Conservation (phyloP, 2,113 vertebrate genomes). For the Charadrius vociferus region DNA sequence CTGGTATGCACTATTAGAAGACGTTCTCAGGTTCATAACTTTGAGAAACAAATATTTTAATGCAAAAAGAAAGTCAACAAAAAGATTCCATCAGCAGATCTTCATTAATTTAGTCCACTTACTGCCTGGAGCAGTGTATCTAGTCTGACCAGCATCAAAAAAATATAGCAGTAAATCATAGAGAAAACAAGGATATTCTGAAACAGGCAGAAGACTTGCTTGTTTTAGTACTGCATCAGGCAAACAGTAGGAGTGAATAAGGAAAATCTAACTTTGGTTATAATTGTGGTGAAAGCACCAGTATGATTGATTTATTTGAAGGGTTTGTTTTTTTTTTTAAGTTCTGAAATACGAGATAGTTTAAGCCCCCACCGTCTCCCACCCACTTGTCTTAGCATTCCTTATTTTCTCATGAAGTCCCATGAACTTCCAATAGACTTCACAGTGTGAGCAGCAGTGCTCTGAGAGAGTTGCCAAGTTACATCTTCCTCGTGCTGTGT, state of each 20-base stretch:
- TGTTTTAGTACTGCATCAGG: not conserved
- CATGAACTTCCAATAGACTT: not conserved
- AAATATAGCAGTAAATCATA: not conserved
- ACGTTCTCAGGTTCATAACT: not conserved
- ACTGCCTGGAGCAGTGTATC: constrained; percentile 28
- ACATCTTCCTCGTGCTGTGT: not conserved
- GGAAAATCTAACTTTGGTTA: not conserved
- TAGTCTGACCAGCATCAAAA: constrained; percentile 33
- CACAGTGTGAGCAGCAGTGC: not conserved
- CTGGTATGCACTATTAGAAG: not conserved
- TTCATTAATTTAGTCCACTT: constrained; percentile 52
- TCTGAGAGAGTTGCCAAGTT: not conserved
- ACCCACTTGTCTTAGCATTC: not conserved
- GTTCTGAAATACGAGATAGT: not conserved
- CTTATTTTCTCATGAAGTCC: not conserved
- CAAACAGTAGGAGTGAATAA: not conserved
- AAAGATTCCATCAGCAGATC: not conserved
- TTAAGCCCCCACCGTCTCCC: not conserved
- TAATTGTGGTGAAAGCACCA: not conserved
- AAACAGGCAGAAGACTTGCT: not conserved
- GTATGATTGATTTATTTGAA: not conserved
- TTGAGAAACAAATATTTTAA: not conserved
- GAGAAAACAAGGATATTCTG: constrained; percentile 33
- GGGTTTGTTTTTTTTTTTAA: not conserved
- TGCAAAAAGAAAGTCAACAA: not conserved